Evolutionary conservation across 2,888 invertebrate species (phyloP).

Genomic region (Nomada ferruginata): DNA sequence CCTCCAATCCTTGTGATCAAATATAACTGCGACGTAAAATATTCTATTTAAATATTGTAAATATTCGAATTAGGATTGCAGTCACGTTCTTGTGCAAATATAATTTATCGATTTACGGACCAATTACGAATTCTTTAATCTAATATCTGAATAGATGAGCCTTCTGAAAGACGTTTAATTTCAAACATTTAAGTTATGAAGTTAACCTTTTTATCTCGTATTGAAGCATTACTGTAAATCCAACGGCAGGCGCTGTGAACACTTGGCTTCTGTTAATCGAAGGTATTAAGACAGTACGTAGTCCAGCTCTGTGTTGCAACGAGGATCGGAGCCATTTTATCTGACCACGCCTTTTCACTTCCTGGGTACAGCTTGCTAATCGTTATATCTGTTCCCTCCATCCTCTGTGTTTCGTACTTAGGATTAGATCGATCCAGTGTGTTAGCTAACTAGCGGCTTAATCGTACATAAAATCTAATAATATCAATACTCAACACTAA

Average conservation of each 20-base stretch:
- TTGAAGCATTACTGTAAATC: no score
- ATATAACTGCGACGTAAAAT: no score
- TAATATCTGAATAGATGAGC: no score
- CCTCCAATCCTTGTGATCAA: background rate
- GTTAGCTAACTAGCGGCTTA: constrained; percentile 49
- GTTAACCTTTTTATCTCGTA: no score
- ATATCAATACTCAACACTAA: constrained; percentile 19
- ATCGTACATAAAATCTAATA: constrained; percentile 29
- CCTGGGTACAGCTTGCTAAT: constrained; percentile 61
- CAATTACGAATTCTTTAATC: no score
- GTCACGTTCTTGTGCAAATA: no score
- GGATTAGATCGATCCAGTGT: constrained; percentile 57
- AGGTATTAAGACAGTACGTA: constrained; percentile 14
- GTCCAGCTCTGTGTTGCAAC: constrained; percentile 31
- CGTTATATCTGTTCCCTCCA: constrained; percentile 56
- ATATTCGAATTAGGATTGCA: no score
- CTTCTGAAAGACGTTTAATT: no score
- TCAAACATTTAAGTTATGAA: no score
- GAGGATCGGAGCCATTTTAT: constrained; percentile 58
- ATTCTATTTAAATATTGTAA: no score
- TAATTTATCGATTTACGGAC: no score
- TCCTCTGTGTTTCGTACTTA: constrained; percentile 44
- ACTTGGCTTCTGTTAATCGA: constrained; percentile 32
- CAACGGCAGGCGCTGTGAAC: background rate
- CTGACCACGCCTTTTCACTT: constrained; percentile 63